phyloP scores from a whole-genome alignment of 2,113 vertebrate genomes.

The Clarias batrachus region DNA sequence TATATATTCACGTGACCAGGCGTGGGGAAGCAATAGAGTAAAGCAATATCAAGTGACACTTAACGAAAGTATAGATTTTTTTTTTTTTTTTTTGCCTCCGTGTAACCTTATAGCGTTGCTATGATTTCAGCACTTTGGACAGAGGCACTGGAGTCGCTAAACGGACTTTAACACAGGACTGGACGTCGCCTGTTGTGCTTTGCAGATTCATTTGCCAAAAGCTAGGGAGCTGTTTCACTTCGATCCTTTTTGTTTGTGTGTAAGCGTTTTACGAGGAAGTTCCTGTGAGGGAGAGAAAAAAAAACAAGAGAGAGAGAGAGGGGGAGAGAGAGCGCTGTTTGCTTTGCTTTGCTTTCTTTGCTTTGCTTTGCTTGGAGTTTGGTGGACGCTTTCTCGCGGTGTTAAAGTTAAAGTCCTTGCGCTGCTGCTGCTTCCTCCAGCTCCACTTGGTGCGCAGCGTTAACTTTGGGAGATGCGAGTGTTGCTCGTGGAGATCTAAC shows the following conservation, averaged over 20 bases:
- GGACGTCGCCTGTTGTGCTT: conserved; percentile 74
- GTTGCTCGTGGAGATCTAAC: conserved; percentile 90
- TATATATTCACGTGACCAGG: conserved; percentile 84
- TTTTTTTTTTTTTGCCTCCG: conserved; percentile 61
- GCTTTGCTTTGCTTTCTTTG: conserved; percentile 45
- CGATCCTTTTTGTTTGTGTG: conserved; percentile 70
- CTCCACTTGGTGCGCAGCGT: conserved; percentile 82
- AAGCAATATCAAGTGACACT: conserved; percentile 81
- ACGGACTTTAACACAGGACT: conserved; percentile 69
- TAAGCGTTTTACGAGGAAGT: conserved; percentile 55
- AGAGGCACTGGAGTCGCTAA: conserved; percentile 79
- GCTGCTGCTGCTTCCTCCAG: conserved; percentile 77
- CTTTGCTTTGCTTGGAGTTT: conserved; percentile 60
- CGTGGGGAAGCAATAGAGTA: conserved; percentile 78
- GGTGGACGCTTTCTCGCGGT: conserved; percentile 64
- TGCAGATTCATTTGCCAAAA: conserved; percentile 69
- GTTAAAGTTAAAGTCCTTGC: conserved; percentile 84
- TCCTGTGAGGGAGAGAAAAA: background rate
- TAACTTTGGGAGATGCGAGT: conserved; percentile 98
- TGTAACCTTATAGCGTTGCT: conserved; percentile 71
- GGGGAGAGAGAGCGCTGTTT: conserved; percentile 46
- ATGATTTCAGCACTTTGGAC: conserved; percentile 92
- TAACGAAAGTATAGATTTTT: conserved; percentile 78
- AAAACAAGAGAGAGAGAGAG: conserved; percentile 49
- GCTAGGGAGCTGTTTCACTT: conserved; percentile 64